A percentile compares a stretch with the other conserved stretches of the same genome.
These are phyloP conservation scores for Ceyx erithaca DNA, from an alignment of 2,797 vertebrate genomes.

Conservation along the genomic window DNA sequence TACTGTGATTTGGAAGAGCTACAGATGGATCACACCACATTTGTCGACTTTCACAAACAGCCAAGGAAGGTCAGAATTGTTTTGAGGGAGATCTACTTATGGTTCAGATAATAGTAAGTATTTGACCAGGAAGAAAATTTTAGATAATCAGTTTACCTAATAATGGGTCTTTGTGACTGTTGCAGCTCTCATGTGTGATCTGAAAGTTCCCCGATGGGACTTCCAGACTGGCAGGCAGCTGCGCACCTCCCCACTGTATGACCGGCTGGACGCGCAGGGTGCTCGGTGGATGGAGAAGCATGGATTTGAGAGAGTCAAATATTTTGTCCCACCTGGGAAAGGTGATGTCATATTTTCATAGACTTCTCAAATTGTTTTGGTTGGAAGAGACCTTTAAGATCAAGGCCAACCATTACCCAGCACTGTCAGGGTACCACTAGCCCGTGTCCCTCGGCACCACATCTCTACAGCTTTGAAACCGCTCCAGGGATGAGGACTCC, in stretches of 20 bases:
- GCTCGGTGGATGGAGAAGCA: conserved; percentile 99
- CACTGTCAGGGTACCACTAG: background rate
- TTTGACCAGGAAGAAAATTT: background rate
- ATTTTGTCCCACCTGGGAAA: conserved; percentile 93
- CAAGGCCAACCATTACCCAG: background rate
- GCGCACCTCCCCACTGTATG: conserved; percentile 94
- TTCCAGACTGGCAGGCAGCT: conserved; percentile 97
- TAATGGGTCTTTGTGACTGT: background rate
- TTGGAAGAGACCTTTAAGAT: background rate
- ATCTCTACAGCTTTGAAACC: background rate
- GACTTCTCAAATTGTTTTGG: background rate
- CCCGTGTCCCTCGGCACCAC: background rate
- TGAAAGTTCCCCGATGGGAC: conserved; percentile 98
- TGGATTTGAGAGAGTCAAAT: conserved; percentile 96
- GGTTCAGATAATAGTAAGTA: background rate
- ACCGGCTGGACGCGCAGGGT: conserved; percentile 94
- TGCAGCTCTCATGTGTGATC: conserved; percentile 91
- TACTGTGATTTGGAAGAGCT: background rate
- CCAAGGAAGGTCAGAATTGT: background rate
- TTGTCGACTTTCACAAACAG: background rate
- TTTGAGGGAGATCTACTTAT: background rate
- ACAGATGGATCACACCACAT: background rate
- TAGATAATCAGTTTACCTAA: background rate
- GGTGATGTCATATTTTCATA: conserved; percentile 73
- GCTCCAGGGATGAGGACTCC: background rate